phyloP scores from a whole-genome alignment of 2,797 vertebrate genomes.

The Gobio occitaniae region DNA sequence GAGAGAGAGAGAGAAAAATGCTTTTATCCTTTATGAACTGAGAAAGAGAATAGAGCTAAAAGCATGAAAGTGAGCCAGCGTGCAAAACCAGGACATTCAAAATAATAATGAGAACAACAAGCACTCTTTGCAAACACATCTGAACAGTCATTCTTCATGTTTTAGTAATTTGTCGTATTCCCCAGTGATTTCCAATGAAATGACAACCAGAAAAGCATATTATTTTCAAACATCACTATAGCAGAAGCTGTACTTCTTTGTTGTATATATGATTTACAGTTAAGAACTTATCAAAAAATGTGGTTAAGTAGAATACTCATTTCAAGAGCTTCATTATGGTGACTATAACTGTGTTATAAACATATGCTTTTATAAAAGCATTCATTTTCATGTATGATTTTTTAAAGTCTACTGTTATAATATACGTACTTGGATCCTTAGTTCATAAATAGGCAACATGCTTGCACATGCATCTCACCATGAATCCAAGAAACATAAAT shows the following conservation, averaged over 20 bases:
- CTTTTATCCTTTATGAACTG: conserved; percentile 47
- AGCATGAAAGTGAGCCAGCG: conserved; percentile 4
- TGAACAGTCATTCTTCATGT: not conserved
- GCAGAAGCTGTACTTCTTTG: not conserved
- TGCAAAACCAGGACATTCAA: not conserved
- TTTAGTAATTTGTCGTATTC: not conserved
- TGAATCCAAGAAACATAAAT: not conserved
- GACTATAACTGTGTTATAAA: not conserved
- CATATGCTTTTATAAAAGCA: not conserved
- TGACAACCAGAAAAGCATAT: not conserved
- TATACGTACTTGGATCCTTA: not conserved
- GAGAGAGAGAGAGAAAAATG: not conserved
- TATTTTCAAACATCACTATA: not conserved
- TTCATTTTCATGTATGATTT: not conserved
- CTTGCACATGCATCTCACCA: not conserved
- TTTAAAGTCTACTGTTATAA: not conserved
- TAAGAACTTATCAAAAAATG: not conserved
- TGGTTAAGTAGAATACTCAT: not conserved
- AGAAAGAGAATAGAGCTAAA: not conserved
- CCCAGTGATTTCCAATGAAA: conserved; percentile 13
- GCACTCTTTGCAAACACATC: not conserved
- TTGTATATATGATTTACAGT: not conserved
- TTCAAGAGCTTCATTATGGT: not conserved
- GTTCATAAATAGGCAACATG: not conserved
- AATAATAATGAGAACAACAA: not conserved